phyloP scores from a whole-genome alignment of 2,113 vertebrate genomes.

The Miniopterus natalensis region DNA sequence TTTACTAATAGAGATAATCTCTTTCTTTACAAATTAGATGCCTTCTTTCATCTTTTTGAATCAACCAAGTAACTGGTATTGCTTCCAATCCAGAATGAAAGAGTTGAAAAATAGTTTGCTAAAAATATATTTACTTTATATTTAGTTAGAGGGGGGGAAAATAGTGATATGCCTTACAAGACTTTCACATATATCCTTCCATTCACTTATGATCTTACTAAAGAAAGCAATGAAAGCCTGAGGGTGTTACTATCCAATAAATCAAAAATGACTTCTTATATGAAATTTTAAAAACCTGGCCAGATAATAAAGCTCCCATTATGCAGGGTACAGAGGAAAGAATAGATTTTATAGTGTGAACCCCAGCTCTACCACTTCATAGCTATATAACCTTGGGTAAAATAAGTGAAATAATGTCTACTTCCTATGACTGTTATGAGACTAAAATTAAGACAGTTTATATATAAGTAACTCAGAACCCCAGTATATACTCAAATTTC shows the following conservation, averaged over 20 bases:
- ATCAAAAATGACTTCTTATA: background rate
- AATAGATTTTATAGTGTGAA: background rate
- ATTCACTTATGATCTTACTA: background rate
- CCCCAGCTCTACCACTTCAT: background rate
- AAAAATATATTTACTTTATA: background rate
- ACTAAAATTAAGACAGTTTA: background rate
- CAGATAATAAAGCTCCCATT: background rate
- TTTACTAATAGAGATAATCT: background rate
- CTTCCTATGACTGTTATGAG: background rate
- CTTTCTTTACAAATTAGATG: background rate
- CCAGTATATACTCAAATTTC: background rate
- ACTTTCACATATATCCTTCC: background rate
- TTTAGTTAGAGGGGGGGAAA: background rate
- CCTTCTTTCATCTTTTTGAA: background rate
- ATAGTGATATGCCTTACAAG: background rate
- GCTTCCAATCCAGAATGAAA: background rate
- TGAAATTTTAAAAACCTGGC: background rate
- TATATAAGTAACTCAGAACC: background rate
- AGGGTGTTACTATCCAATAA: background rate
- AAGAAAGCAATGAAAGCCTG: background rate
- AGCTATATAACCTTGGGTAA: background rate
- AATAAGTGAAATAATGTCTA: background rate
- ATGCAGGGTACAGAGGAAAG: background rate
- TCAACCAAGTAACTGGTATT: background rate
- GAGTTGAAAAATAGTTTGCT: background rate